Percentiles rank a stretch among this genome's conserved stretches.
phyloP scores from a whole-genome alignment of 2,888 invertebrate genomes.

The Acanthosoma haemorrhoidale region DNA sequence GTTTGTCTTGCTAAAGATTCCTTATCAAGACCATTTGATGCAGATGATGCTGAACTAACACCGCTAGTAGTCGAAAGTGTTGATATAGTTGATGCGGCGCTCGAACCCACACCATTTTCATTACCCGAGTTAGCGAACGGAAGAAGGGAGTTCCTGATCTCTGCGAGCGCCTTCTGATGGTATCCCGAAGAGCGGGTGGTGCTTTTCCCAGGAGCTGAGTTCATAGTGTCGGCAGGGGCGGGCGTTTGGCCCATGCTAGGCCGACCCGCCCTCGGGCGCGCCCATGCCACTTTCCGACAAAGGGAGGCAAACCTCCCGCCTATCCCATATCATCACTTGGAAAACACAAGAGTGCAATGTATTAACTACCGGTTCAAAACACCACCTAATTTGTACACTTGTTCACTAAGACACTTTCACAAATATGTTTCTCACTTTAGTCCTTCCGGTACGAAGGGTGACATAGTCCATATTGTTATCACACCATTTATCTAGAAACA shows the following conservation, averaged over 20 bases:
- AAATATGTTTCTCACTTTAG: neutral
- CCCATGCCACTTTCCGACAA: constrained; percentile 33
- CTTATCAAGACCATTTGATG: constrained; percentile 56
- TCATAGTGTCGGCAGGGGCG: constrained; percentile 48
- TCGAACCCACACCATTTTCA: constrained; percentile 60
- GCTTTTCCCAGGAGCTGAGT: constrained; percentile 53
- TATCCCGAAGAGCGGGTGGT: constrained; percentile 71
- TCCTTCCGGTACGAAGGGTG: neutral
- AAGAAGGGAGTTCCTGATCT: constrained; percentile 74
- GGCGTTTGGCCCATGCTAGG: constrained; percentile 54
- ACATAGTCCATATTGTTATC: constrained; percentile 26
- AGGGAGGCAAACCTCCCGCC: constrained; percentile 32
- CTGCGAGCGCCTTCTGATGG: constrained; percentile 80
- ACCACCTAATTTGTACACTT: neutral
- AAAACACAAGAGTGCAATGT: constrained; percentile 3
- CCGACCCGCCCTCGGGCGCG: constrained; percentile 43
- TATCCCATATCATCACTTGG: constrained; percentile 30
- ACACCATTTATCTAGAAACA: constrained; percentile 21
- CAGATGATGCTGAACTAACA: constrained; percentile 57
- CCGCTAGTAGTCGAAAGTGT: constrained; percentile 58
- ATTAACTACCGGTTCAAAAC: neutral
- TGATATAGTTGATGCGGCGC: constrained; percentile 69
- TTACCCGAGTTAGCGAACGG: constrained; percentile 61
- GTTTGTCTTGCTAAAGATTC: constrained; percentile 61
- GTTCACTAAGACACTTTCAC: constrained; percentile 23